Evolutionary conservation across 1,140 invertebrate genomes (phyloP).

Genomic region (Akabosia matsudoensis): DNA sequence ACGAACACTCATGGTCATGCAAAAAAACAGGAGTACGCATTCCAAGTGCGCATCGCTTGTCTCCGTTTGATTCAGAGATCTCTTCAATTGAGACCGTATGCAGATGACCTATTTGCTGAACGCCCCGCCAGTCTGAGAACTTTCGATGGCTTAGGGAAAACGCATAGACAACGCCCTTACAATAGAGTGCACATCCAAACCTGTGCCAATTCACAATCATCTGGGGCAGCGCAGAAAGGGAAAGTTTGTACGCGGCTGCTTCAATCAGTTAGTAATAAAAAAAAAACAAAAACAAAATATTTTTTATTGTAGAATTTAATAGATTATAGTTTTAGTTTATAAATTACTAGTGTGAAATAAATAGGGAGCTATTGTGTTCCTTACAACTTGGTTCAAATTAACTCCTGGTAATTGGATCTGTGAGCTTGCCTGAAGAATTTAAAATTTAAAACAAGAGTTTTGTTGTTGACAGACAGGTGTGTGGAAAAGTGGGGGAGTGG

Average conservation of each 20-base stretch:
- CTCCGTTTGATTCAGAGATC: background rate
- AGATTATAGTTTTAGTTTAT: no score
- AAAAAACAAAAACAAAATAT: background rate
- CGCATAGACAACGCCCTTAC: constrained; percentile 9
- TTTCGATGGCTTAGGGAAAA: background rate
- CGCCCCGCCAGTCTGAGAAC: background rate
- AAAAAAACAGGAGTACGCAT: background rate
- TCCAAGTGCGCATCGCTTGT: background rate
- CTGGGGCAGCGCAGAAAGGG: background rate
- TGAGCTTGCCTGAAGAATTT: no score
- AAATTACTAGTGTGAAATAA: no score
- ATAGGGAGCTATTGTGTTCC: no score
- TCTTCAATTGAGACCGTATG: background rate
- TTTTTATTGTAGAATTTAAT: no score
- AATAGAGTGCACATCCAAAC: no score
- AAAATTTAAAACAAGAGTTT: no score
- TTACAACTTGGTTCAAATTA: no score
- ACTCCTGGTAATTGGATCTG: no score
- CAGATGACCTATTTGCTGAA: background rate
- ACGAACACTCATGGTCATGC: background rate
- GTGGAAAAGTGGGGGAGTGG: no score
- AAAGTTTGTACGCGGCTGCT: background rate
- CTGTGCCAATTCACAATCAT: background rate
- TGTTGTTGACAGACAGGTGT: no score
- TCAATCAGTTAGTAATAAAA: background rate